Percentiles rank a stretch among this genome's conserved stretches.
These are phyloP conservation scores for Selene dorsalis DNA, from an alignment of 2,797 vertebrate genomes.

Conservation along the genomic window DNA sequence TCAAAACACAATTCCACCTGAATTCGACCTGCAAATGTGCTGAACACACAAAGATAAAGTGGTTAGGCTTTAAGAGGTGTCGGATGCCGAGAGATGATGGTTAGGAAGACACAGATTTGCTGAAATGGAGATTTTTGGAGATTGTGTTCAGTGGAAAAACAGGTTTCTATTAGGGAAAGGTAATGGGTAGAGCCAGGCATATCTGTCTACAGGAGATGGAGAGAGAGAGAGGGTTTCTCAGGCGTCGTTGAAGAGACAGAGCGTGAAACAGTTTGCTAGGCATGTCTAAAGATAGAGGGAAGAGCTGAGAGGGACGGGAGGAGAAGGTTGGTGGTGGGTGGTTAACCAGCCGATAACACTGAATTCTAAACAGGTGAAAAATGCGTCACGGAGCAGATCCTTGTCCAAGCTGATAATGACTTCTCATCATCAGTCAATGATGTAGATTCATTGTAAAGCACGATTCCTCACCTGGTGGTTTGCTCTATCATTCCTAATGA, in stretches of 20 bases:
- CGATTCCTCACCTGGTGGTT: constrained; percentile 21
- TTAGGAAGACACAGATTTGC: constrained; percentile 58
- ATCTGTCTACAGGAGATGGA: constrained; percentile 44
- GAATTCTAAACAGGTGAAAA: constrained; percentile 74
- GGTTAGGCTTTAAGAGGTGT: constrained; percentile 43
- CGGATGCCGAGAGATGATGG: constrained; percentile 38
- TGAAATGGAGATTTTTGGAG: constrained; percentile 58
- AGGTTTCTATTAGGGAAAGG: constrained; percentile 57
- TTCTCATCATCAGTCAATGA: constrained; percentile 44
- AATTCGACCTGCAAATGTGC: constrained; percentile 63
- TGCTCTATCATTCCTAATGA: constrained; percentile 29
- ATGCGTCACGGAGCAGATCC: constrained; percentile 62
- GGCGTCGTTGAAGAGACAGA: constrained; percentile 59
- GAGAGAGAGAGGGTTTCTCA: constrained; percentile 48
- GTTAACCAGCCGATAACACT: constrained; percentile 69
- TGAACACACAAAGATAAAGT: constrained; percentile 65
- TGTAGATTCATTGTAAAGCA: constrained; percentile 34
- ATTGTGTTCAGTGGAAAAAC: constrained; percentile 54
- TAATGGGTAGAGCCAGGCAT: constrained; percentile 63
- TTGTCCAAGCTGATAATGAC: constrained; percentile 39
- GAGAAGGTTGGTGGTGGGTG: constrained; percentile 65
- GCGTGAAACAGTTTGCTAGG: constrained; percentile 72
- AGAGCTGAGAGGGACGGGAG: constrained; percentile 51
- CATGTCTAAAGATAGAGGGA: constrained; percentile 74
- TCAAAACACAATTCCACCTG: constrained; percentile 69